Evolutionary conservation across 2,888 invertebrate species (phyloP), one percentile per base, ranked within the genome.

Genomic region (Acrocyrtus sp.): DNA sequence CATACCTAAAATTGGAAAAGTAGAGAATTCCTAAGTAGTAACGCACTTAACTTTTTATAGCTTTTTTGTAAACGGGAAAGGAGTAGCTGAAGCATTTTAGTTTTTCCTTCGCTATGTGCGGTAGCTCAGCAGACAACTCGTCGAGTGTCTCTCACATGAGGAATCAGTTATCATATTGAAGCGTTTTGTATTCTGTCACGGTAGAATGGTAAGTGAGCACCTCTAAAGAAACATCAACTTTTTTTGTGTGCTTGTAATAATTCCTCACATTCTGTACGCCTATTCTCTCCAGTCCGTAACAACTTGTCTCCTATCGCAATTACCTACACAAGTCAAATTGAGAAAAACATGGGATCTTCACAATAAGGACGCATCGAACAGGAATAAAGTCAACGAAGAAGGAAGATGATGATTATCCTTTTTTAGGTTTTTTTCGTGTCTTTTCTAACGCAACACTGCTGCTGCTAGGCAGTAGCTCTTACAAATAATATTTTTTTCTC

Each of bases 131-230:
- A n/a, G n/a, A n/a, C n/a, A n/a, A n/a, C n/a, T n/a, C n/a, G n/a
- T n/a, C n/a, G n/a, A n/a, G n/a, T n/a, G 41, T 56, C 56, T 56
- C 6, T 26, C 41, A 24, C 48, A 34, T 34, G 22, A 21, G 27
- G 51, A 62, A 43, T 17, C 62, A 62, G 48, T 62, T 51, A 62
- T 24, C 22, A 50, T 51, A 62, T 62, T 51, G 41, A 62, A 62
- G 51, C 26, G 41, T 62, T 62, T 51, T 62, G 51, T 62, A 62
- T 62, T 62, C 51, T 62, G 62, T 22, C 51, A 62, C 51, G 62
- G 62, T 62, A 51, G 51, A 51, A 50, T 41, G 62, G 51, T 51
- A 41, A 51, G 51, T 62, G 51, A 62, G 34, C 62, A 51, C 60
- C 58, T 62, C 22, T 12, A 19, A 50, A 29, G 21, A 61, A 51